Evolutionary conservation across 2,797 vertebrate genomes (phyloP), one percentile per base, ranked within the genome.

Genomic region (Fringilla coelebs): DNA sequence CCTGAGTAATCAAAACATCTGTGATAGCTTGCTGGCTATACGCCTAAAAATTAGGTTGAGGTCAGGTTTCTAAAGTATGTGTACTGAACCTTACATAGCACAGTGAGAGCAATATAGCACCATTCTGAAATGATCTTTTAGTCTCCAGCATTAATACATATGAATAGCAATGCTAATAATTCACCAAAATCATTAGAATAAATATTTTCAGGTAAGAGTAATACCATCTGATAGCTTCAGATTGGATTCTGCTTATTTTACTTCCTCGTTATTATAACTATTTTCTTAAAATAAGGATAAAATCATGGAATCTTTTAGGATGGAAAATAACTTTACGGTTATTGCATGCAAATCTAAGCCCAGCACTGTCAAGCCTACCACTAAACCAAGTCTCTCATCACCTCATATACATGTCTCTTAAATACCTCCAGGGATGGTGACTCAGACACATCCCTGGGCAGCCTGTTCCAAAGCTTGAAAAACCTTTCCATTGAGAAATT

Each of bases 121-220:
- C 7, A 32, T 43, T 77, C 22, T n/a, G 52, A 55, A 8, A 3
- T 11, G 10, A 15, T 16, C 1, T 89, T 89, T 84, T 65, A 32
- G 11, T 46, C 9, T 60, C 32, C 26, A 68, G 9, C 9, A 62
- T 58, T 48, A 52, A 48, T 48, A 73, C 17, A 34, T 29, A 57
- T 36, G 3, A 38, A 40, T 46, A 68, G 49, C 2, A 49, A 29
- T 10, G 82, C 45, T 72, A 70, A 31, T 67, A 90, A 85, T 89
- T 92, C 72, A 92, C 22, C 54, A 75, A 95, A 94, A 96, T 83
- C 19, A 66, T 67, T 86, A 86, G 76, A 97, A 90, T 68, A 89
- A 97, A 93, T 95, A 75, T 87, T 95, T 97, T 36, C 77, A 67
- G 52, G 85, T 78, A 84, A 88, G 32, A 57, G 25, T 88, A 74